Conservation (phyloP, 35 echinoderm and acorn worm genomes). For the Apostichopus californicus region DNA sequence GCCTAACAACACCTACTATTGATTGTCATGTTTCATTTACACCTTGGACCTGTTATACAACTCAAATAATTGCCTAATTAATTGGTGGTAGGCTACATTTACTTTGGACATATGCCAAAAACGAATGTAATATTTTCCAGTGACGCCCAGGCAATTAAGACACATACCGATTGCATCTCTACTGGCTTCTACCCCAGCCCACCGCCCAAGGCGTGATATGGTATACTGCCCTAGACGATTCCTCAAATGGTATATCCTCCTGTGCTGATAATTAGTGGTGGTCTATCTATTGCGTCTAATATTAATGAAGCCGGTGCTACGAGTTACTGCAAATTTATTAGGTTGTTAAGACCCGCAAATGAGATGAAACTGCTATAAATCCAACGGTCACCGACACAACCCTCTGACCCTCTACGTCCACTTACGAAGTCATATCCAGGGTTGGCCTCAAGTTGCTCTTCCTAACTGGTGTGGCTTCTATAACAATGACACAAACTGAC, state of each 20-base stretch:
- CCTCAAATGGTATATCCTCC: neutral
- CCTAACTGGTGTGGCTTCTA: neutral
- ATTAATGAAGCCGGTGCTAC: neutral
- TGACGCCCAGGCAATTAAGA: conserved; percentile 14
- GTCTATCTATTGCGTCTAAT: neutral
- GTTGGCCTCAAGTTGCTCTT: no score
- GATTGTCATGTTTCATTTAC: neutral
- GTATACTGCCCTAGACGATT: neutral
- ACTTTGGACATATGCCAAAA: neutral
- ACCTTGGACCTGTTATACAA: neutral
- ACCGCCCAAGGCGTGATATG: neutral
- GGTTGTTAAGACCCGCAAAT: neutral
- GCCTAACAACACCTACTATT: neutral
- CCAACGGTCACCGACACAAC: no score
- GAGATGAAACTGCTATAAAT: no score
- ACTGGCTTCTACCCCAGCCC: neutral
- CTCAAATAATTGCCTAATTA: neutral
- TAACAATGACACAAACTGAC: neutral
- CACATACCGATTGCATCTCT: neutral
- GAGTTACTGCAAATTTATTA: neutral
- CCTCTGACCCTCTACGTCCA: no score
- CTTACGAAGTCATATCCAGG: no score
- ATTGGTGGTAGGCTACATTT: neutral
- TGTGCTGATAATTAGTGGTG: neutral
- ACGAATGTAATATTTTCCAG: neutral